Evolutionary conservation across 2,888 invertebrate genomes (phyloP), one percentile per base, ranked within the genome.

Genomic region (Latrodectus hesperus): DNA sequence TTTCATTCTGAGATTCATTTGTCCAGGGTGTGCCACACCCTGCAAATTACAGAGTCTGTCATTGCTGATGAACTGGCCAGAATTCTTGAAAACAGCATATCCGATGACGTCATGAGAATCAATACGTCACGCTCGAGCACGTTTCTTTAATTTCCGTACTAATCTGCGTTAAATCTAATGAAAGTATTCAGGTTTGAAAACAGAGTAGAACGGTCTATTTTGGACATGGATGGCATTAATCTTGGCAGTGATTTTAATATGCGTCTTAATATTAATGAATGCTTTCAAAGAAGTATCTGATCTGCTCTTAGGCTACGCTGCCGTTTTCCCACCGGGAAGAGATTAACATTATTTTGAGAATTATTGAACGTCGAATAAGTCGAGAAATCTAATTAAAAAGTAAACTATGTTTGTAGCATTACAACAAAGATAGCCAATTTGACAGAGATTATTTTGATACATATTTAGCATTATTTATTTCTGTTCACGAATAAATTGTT

Each of bases 31-130:
- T 16, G 78, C 84, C 84, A 84, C 84, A 84, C 84, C 84, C 84
- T 84, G 53, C 78, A 84, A 84, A 84, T 84, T 84, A 84, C 53
- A 84, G 84, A 84, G 78, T 79, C 73, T 84, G 84, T 84, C 84
- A 84, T 67, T 84, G 78, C 78, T 84, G 84, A 84, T 84, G 84
- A 84, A 84, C 84, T 84, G 79, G 84, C 73, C 38, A 67, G 73
- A 67, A 83, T 71, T 84, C 84, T 64, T 84, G 77, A 77, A 74
- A 72, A 84, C 84, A 53, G 70, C 78, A 55, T 79, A 84, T 84
- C 73, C 38, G n/a, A 71, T 84, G 84, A 84, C 84, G 78, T 84
- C 78, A 84, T 38, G 14, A 16, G 49, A 84, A 84, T 84, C 78
- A 79, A 84, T 84, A 65, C 53, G 53, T 53, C 64, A n/a, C 53